Evolutionary conservation across 2,113 vertebrate genomes (phyloP).

Genomic region (Isurus oxyrinchus): DNA sequence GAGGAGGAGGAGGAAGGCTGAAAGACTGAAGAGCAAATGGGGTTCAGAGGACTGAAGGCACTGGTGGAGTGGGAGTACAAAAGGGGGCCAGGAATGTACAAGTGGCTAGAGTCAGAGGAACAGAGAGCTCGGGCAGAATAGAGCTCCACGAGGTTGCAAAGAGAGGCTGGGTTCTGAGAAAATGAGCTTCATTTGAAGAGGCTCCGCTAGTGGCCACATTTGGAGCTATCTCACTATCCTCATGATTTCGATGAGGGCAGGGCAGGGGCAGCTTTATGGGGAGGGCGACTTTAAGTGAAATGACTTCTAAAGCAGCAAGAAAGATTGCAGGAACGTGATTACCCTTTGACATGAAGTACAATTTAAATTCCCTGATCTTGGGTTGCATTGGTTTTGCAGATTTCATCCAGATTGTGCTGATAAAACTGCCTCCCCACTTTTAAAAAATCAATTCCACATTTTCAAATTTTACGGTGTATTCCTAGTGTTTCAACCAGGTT

Average conservation of each 20-base stretch:
- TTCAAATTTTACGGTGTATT: not conserved
- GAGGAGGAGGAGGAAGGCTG: not conserved
- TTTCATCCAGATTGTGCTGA: not conserved
- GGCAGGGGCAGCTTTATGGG: no score
- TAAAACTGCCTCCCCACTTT: not conserved
- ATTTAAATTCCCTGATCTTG: not conserved
- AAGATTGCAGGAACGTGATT: not conserved
- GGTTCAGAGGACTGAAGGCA: not conserved
- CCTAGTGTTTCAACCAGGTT: no score
- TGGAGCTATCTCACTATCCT: no score
- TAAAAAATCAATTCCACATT: not conserved
- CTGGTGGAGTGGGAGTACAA: not conserved
- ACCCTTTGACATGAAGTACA: not conserved
- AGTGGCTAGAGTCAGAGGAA: not conserved
- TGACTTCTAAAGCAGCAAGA: not conserved
- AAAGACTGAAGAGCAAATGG: not conserved
- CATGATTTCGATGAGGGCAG: not conserved
- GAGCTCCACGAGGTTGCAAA: no score
- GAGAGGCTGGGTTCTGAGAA: not conserved
- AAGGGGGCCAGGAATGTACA: not conserved
- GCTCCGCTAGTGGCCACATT: not conserved
- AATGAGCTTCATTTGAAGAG: not conserved
- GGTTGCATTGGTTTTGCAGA: not conserved
- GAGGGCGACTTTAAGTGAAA: not conserved
- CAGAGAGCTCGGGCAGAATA: not conserved